phyloP scores from a whole-genome alignment of 2,797 vertebrate genomes.

The Vipera latastei region DNA sequence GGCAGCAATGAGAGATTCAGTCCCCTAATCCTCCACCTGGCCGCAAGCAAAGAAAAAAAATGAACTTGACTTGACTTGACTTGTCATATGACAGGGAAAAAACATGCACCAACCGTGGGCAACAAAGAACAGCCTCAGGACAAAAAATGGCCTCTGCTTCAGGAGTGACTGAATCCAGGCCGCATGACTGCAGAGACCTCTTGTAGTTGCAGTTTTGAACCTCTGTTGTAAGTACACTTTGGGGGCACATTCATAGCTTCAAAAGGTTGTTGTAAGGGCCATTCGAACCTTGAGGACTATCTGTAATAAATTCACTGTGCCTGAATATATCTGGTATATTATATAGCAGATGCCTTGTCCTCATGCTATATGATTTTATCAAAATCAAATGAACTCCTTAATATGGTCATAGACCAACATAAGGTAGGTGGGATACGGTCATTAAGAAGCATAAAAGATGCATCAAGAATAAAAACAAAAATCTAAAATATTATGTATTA shows the following conservation, averaged over 20 bases:
- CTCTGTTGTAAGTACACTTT: background rate
- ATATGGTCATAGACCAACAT: background rate
- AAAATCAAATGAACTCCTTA: background rate
- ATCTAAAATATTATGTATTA: background rate
- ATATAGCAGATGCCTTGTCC: background rate
- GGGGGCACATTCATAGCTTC: background rate
- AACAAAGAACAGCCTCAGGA: background rate
- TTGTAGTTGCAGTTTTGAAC: background rate
- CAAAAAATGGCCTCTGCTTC: background rate
- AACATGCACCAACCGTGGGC: background rate
- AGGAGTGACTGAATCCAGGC: background rate
- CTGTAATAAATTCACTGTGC: background rate
- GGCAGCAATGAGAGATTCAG: background rate
- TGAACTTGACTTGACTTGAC: background rate
- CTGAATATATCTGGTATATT: background rate
- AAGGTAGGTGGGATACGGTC: background rate
- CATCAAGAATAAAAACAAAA: background rate
- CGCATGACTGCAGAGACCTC: background rate
- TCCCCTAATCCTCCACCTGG: background rate
- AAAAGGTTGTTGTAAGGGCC: background rate
- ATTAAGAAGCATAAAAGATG: background rate
- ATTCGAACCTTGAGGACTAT: background rate
- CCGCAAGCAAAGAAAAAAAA: background rate
- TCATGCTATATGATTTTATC: background rate
- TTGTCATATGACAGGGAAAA: background rate